Base-by-base conservation (phyloP, 64 coral and sea anemone genomes). In the Stylophora pistillata region DNA sequence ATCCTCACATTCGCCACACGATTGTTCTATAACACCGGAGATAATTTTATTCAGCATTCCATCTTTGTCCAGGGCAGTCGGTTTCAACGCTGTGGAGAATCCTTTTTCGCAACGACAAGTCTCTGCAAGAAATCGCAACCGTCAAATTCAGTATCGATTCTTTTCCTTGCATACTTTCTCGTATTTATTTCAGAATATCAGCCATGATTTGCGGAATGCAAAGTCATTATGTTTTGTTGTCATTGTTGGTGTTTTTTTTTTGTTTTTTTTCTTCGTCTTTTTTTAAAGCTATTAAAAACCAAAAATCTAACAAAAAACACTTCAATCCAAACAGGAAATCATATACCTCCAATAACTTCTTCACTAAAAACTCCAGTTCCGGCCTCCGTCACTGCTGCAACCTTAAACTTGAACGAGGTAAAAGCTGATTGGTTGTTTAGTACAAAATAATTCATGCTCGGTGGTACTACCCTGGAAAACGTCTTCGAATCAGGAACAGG, bases 91-190 rank as follows among this genome's bases (percentile, higher is more conserved):
- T 18, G 62, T 26, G 15, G 80, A 20, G 10, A 83, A 64, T 25
- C 47, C 21, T 68, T 83, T 66, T 23, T 62, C 60, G 25, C 80
- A 83, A 53, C 33, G 32, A 14, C 80, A 83, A 20, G 80, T 69
- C 68, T 69, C 80, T 83, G 30, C 6, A 26, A 33, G 3, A 47
- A 7, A 47, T 47, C 7, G 37, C 37, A 47, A 47, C 7, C 7
- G 37, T 7, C 37, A 47, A 47, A 47, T 47, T 47, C 37, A 47
- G 3, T 47, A 47, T 47, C 7, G 37, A 47, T 7, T 47, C 37
- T 47, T 47, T 47, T 7, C 37, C 7, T 7, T 7, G 3, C 37
- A 4, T 47, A 7, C 37, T 47, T 47, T n/a, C n/a, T n/a, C n/a
- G n/a, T n/a, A n/a, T n/a, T n/a, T n/a, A n/a, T n/a, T 7, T 47